Base-by-base conservation (phyloP, 37 sponge, comb jelly and placozoan genomes). In the Spongia lamella region DNA sequence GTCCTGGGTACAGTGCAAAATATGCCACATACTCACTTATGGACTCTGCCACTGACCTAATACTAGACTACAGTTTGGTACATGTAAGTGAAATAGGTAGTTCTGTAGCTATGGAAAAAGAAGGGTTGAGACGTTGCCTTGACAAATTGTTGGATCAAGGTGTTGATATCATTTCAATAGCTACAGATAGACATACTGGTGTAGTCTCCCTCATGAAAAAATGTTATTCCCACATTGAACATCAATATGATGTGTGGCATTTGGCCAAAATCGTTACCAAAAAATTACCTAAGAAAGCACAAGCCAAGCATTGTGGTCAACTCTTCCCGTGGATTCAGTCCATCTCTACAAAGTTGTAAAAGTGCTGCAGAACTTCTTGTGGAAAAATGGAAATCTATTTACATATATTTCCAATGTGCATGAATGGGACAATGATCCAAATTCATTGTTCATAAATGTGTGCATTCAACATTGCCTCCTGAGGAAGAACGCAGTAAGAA, bases 161-260 rank as follows among this genome's bases (percentile, higher is more conserved):
- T 56, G 59, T 24, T 56, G 25, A 57, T 35, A 25, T 24, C 59
- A 26, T 56, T 30, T 32, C 73, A 32, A 56, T 56, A 33, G 58
- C 73, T 34, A 56, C 57, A 57, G 73, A 56, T 73, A 60, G 61
- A 60, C 61, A 60, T 60, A 60, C 24, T 7, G 61, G 61, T 60
- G 61, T 60, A 32, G 31, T 27, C 31, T 27, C 61, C 61, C 56
- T 71, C 19, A 59, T 56, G 75, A 56, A 55, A 27, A 68, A 35
- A 26, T 26, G 29, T 21, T 70, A 79, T 24, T 73, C 72, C 66
- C 27, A 31, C 16, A 74, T 75, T 37, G 68, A 75, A 17, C 80
- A 79, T 29, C 80, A 79, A 34, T 79, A n/a, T 71, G 81, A 79
- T 58, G 81, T 79, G 20, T 79, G 81, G 72, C 81, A 79, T 54